Conservation (phyloP, 2,888 invertebrate species). For the Rotaria sp. region DNA sequence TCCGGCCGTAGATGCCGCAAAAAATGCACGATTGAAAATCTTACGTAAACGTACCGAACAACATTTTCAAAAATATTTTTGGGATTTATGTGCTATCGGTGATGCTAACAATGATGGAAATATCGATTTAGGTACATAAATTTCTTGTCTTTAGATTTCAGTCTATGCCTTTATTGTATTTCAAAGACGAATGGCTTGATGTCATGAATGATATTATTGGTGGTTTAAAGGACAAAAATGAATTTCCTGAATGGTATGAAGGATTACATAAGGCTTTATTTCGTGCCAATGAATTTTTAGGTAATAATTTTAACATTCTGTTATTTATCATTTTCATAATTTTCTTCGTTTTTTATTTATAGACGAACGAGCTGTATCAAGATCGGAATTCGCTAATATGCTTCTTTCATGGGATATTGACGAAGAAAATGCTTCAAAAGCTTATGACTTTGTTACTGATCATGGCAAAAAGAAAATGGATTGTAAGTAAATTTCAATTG, state of each 20-base stretch:
- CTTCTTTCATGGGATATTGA: constrained; percentile 30
- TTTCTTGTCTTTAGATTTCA: not conserved
- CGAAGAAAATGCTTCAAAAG: constrained; percentile 20
- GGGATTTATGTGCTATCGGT: constrained; percentile 41
- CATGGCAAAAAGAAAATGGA: constrained; percentile 39
- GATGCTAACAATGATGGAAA: constrained; percentile 40
- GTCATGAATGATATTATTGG: constrained; percentile 41
- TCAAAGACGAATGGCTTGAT: constrained; percentile 41
- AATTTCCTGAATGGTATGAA: constrained; percentile 41
- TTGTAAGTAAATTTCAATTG: not conserved
- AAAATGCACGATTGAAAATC: constrained; percentile 40
- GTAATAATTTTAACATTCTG: constrained; percentile 1
- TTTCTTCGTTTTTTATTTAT: not conserved
- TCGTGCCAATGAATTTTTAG: constrained; percentile 39
- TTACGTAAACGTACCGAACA: constrained; percentile 40
- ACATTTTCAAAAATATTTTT: constrained; percentile 41
- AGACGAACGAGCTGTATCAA: constrained; percentile 26
- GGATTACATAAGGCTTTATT: constrained; percentile 41
- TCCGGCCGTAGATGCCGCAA: constrained; percentile 37
- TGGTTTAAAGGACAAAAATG: constrained; percentile 35
- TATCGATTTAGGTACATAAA: constrained; percentile 32
- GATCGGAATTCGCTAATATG: constrained; percentile 30
- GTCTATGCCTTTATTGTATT: not conserved
- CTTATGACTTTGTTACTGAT: constrained; percentile 40
- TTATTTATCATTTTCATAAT: not conserved